Evolutionary conservation across 2,797 vertebrate species (phyloP).

Genomic region (Apogon talboti): DNA sequence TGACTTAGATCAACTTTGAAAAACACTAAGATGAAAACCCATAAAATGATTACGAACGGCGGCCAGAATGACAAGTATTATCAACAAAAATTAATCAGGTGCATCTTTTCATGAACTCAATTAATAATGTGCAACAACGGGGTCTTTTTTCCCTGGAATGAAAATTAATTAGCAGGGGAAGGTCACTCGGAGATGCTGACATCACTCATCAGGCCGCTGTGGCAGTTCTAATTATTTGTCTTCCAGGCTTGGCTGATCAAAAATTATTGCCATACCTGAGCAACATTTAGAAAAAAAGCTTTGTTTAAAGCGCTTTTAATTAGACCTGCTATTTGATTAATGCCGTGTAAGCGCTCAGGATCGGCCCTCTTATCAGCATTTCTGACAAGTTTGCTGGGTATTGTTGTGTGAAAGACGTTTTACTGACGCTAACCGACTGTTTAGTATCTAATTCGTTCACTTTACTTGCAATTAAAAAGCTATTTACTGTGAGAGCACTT

Average conservation of each 20-base stretch:
- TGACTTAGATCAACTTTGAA: constrained; percentile 98
- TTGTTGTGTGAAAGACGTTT: constrained; percentile 93
- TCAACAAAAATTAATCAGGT: constrained; percentile 99
- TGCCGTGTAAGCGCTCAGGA: constrained; percentile 96
- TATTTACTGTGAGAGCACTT: constrained; percentile 82
- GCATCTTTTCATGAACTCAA: constrained; percentile 99
- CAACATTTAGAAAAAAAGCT: constrained; percentile 99
- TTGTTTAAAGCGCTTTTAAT: constrained; percentile 99
- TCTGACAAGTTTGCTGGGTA: constrained; percentile 96
- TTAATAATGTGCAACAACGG: constrained; percentile 99
- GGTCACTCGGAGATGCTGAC: constrained; percentile 99
- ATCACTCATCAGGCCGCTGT: constrained; percentile 99
- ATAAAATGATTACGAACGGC: constrained; percentile 98
- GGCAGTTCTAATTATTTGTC: constrained; percentile 99
- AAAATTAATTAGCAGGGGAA: constrained; percentile 99
- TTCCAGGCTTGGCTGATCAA: constrained; percentile 99
- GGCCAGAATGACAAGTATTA: constrained; percentile 99
- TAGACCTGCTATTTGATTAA: constrained; percentile 99
- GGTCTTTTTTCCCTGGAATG: constrained; percentile 99
- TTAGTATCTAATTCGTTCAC: constrained; percentile 87
- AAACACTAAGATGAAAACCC: constrained; percentile 94
- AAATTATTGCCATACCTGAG: constrained; percentile 99
- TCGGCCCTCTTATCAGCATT: constrained; percentile 97
- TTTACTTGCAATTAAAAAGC: constrained; percentile 86
- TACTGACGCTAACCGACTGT: constrained; percentile 87